These are phyloP conservation scores for Tetheella fluctuosa DNA, from an alignment of 2,888 invertebrate species.

Conservation along the genomic window DNA sequence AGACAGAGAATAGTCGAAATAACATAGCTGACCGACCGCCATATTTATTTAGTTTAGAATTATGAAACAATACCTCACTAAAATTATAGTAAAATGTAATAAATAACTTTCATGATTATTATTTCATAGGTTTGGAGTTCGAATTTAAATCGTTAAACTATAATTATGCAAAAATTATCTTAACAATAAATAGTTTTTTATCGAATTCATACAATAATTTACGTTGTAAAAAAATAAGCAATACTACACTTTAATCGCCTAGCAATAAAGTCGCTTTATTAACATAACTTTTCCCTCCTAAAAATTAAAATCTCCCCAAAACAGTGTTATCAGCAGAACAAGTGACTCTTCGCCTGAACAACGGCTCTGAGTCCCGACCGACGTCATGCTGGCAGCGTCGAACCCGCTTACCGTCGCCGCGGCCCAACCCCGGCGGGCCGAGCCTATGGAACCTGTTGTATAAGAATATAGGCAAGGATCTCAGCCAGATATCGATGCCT, in stretches of 20 bases:
- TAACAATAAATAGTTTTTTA: no score
- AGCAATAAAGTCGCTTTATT: not conserved
- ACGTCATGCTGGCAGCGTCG: conserved; percentile 77
- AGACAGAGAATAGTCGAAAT: no score
- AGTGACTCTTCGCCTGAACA: conserved; percentile 48
- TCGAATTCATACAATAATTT: no score
- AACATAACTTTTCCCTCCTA: no score
- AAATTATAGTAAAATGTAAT: no score
- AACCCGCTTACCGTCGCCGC: conserved; percentile 87
- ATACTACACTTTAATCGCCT: not conserved
- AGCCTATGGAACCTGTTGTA: conserved; percentile 91
- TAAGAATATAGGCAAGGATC: conserved; percentile 93
- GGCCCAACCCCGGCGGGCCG: conserved; percentile 90
- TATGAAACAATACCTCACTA: no score
- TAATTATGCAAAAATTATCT: no score
- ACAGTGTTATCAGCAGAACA: conserved; percentile 61
- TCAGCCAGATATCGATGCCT: conserved; percentile 94
- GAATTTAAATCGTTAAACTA: no score
- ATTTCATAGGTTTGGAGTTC: no score
- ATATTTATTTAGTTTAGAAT: no score
- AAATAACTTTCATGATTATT: no score
- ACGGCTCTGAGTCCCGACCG: conserved; percentile 30
- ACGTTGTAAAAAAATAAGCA: not conserved
- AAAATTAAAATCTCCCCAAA: conserved; percentile 3
- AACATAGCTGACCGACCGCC: no score